phyloP scores from a whole-genome alignment of 2,888 invertebrate genomes.

The Allolobophora icterica region DNA sequence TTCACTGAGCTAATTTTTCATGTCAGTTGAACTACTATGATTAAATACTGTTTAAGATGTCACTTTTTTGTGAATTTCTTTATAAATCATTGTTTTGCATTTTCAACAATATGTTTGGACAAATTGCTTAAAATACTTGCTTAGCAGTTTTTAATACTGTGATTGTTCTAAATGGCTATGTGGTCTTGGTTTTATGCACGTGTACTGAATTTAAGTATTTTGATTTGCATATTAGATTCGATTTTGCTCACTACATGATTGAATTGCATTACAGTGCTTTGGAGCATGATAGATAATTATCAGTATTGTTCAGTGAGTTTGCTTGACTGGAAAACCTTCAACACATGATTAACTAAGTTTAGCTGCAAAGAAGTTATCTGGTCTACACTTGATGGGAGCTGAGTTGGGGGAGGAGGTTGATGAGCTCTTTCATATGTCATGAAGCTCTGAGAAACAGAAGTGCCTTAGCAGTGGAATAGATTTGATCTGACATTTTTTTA shows the following conservation, averaged over 20 bases:
- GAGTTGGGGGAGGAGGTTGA: not conserved
- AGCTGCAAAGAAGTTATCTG: not conserved
- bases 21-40: not conserved
- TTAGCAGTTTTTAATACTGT: not conserved
- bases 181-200: too few relatives aligned
- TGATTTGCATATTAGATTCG: too few relatives aligned
- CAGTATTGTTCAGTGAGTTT: too few relatives aligned
- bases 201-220: too few relatives aligned
- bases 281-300: too few relatives aligned
- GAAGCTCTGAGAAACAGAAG: too few relatives aligned
- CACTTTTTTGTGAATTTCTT: not conserved
- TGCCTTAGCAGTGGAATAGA: not conserved
- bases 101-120: not conserved
- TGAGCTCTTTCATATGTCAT: not conserved
- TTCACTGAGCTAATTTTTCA: not conserved
- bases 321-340: too few relatives aligned
- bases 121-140: not conserved
- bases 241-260: too few relatives aligned
- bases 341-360: too few relatives aligned
- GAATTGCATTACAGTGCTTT: too few relatives aligned
- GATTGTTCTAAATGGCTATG: too few relatives aligned
- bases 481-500: not conserved
- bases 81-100: not conserved
- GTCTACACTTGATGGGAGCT: not conserved
- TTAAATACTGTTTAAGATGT: not conserved